These are phyloP conservation scores for Aleiodes leptofemur DNA, from an alignment of 2,888 invertebrate genomes.

Conservation along the genomic window DNA sequence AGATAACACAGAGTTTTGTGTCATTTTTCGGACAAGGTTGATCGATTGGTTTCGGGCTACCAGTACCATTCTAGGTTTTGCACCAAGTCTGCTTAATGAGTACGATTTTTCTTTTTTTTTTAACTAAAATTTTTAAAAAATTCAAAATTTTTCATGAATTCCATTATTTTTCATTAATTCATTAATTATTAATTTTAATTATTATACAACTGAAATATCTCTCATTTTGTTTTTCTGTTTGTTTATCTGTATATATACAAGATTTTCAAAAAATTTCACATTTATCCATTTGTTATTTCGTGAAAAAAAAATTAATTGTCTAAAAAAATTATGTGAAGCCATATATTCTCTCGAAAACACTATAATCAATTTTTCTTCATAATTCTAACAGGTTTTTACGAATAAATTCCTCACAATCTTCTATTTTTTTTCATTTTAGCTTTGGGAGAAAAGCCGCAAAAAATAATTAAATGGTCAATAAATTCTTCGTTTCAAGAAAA, in stretches of 20 bases:
- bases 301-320: too few species aligned
- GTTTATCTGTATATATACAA: background rate
- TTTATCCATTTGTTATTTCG: background rate
- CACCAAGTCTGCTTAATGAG: background rate
- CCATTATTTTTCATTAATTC: too few species aligned
- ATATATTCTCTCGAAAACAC: too few species aligned
- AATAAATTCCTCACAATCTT: background rate
- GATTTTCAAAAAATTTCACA: background rate
- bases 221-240: conserved; percentile 10
- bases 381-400: background rate
- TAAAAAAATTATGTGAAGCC: too few species aligned
- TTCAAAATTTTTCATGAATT: too few species aligned
- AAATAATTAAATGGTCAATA: conserved; percentile 39
- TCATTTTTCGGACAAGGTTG: conserved; percentile 21
- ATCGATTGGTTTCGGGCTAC: conserved; percentile 44
- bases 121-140: background rate
- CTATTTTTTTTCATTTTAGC: conserved; percentile 59
- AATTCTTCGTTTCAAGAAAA: conserved; percentile 35
- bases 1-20: conserved; percentile 36
- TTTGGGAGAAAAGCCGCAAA: conserved; percentile 54
- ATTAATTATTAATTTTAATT: too few species aligned
- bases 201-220: background rate
- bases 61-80: conserved; percentile 41
- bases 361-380: too few species aligned
- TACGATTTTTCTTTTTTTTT: conserved; percentile 25